Percentiles rank a stretch among this genome's conserved stretches.
Conservation (phyloP, 1,140 invertebrate species). For the Lerema accius region DNA sequence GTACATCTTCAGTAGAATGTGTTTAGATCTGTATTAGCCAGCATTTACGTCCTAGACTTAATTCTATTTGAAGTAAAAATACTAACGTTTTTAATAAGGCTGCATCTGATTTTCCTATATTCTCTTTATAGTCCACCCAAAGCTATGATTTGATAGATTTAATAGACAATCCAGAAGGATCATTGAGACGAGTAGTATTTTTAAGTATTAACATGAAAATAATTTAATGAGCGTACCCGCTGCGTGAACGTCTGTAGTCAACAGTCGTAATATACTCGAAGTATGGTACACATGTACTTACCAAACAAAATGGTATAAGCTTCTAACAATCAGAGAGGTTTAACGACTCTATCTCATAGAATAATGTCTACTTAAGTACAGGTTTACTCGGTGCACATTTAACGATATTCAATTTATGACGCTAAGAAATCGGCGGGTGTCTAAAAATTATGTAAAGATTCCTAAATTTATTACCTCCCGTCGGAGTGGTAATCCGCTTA, state of each 20-base stretch:
- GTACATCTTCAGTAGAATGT: too few relatives aligned
- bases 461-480: conserved; percentile 72
- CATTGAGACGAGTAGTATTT: background rate
- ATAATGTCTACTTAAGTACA: conserved; percentile 72
- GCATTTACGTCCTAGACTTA: too few relatives aligned
- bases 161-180: background rate
- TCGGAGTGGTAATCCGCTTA: conserved; percentile 66
- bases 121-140: too few relatives aligned
- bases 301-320: conserved; percentile 42
- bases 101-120: too few relatives aligned
- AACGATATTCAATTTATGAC: conserved; percentile 81
- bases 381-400: conserved; percentile 66
- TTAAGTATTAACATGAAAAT: background rate
- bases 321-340: conserved; percentile 40
- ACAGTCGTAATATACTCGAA: background rate
- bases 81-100: too few relatives aligned
- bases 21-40: too few relatives aligned
- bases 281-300: background rate
- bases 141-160: background rate
- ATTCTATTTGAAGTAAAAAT: too few relatives aligned
- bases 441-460: conserved; percentile 79
- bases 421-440: conserved; percentile 63
- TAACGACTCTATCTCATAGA: conserved; percentile 75
- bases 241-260: background rate
- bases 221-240: background rate